Base-by-base conservation (phyloP, 2,113 vertebrate species). In the Motacilla alba region DNA sequence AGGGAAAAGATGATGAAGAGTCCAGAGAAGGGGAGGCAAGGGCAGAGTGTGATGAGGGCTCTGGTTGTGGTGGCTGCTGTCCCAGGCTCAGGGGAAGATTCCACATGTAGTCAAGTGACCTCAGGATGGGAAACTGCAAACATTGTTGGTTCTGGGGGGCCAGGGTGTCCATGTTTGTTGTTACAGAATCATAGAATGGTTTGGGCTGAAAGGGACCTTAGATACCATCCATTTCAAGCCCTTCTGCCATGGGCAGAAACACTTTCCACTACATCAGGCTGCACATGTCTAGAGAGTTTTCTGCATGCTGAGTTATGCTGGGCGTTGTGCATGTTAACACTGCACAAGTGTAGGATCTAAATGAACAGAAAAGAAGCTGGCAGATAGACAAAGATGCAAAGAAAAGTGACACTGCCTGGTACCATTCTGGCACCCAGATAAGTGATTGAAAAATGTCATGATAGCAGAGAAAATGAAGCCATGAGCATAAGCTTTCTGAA, bases 121-220 rank as follows among this genome's bases (percentile, higher is more conserved):
- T 74, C 23, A 56, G 19, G 43, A 58, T 49, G 15, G 59, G 50
- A n/a, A 74, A 49, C 13, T 47, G 23, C 28, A 47, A 66, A 30
- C 5, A 8, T 13, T 39, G 24, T 20, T 75, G 50, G 19, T 49
- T 49, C 60, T 85, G 50, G 15, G 58, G 8, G 35, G n/a, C 43
- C 60, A n/a, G 35, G 8, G 6, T 30, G 23, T n/a, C 6, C 0
- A 0, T 64, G n/a, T 49, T 56, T 41, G 24, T n/a, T 41, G 15
- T 41, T 43, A 66, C 20, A 41, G 43, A 41, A 58, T n/a, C 70
- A n/a, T 3, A 35, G 50, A 49, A 56, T 16, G 10, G 15, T 47
- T 56, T 10, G 16, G 24, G 50, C 37, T 66, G 60, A 66, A 66
- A 66, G 13, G 24, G 43, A n/a, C 35, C 24, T 58, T 56, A 24